Conservation (phyloP, 2,113 vertebrate species). For the Rutilus rutilus region DNA sequence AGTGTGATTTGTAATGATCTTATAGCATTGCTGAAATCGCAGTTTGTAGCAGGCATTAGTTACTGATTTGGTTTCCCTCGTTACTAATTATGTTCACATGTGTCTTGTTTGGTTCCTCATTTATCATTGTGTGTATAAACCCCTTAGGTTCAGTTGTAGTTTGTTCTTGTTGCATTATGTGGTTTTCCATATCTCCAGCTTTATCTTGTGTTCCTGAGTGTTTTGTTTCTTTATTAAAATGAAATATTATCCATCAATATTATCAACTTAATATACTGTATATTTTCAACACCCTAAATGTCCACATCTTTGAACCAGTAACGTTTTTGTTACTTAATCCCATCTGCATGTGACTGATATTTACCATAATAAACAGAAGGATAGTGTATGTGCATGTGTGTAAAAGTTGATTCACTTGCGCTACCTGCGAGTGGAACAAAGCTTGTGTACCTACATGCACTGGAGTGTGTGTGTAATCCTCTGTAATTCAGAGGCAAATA, state of each 20-base stretch:
- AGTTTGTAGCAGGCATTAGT: no score
- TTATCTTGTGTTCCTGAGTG: no score
- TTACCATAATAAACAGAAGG: background rate
- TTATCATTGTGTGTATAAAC: no score
- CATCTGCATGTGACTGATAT: background rate
- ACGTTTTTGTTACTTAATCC: background rate
- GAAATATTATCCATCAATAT: background rate
- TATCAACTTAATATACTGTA: background rate
- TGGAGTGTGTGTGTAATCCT: conserved; percentile 22
- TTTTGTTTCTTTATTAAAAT: no score
- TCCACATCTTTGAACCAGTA: background rate
- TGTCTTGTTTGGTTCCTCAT: no score
- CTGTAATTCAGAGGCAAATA: conserved; percentile 39
- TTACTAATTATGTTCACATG: no score
- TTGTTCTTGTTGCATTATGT: no score
- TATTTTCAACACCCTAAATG: background rate
- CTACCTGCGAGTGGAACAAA: background rate
- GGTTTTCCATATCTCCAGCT: no score
- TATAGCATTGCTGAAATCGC: no score
- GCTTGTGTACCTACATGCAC: background rate
- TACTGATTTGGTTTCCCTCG: no score
- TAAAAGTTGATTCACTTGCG: background rate
- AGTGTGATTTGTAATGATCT: no score
- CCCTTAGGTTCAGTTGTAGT: no score
- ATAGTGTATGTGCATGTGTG: background rate